Evolutionary conservation across 2,113 vertebrate genomes (phyloP).

Genomic region (Vireo altiloquus): DNA sequence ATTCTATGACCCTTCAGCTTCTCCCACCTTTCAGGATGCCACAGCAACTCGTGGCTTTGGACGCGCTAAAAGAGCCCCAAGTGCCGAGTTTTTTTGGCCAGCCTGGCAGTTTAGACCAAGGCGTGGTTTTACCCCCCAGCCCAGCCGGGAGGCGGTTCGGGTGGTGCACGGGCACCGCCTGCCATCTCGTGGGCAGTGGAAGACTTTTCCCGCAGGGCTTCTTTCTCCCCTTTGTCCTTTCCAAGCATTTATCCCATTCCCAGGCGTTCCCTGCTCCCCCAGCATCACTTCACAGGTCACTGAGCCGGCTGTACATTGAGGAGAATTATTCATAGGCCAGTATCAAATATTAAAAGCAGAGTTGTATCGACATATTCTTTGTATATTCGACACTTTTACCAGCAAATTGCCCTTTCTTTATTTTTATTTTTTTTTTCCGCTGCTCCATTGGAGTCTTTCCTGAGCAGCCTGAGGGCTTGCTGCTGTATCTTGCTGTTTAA

Average conservation of each 20-base stretch:
- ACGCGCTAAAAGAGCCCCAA: rapidly evolving
- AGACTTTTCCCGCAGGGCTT: neutral
- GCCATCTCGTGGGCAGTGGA: constrained; percentile 43
- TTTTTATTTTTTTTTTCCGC: neutral
- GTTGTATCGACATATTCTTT: neutral
- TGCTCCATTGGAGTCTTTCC: neutral
- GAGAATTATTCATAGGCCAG: neutral
- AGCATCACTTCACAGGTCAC: neutral
- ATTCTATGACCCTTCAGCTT: rapidly evolving
- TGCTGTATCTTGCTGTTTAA: neutral
- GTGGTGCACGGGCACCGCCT: neutral
- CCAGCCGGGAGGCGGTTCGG: rapidly evolving
- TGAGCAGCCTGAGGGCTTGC: neutral
- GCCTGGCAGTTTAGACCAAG: rapidly evolving
- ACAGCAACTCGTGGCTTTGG: rapidly evolving
- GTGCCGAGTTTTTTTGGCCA: rapidly evolving
- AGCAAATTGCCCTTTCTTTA: neutral
- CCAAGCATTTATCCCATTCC: neutral
- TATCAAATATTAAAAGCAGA: constrained; percentile 31
- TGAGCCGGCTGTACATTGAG: neutral
- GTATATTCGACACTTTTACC: neutral
- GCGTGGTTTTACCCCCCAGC: neutral
- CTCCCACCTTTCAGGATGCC: neutral
- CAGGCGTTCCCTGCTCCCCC: neutral
- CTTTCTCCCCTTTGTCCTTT: neutral